A percentile compares a stretch with the other conserved stretches of the same genome.
Conservation (phyloP, 2,888 invertebrate species). For the Volucella inanis region DNA sequence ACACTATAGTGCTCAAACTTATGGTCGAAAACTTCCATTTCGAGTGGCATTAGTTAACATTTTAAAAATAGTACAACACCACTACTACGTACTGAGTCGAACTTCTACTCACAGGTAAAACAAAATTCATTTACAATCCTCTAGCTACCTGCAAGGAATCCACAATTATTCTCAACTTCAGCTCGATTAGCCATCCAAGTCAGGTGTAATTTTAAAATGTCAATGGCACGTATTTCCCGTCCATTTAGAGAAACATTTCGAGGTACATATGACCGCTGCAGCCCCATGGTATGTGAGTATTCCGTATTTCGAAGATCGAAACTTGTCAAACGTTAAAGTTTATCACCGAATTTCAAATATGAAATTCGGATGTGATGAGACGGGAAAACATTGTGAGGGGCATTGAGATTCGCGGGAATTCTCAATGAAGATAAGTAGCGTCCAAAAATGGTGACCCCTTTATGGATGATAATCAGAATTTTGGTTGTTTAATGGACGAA, state of each 20-base stretch:
- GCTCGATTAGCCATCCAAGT: conserved; percentile 47
- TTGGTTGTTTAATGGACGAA: conserved; percentile 18
- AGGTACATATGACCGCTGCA: conserved; percentile 9
- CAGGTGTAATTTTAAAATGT: conserved; percentile 54
- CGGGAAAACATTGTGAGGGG: conserved; percentile 8
- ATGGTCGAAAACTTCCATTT: neutral
- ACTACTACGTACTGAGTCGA: neutral
- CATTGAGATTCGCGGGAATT: conserved; percentile 36
- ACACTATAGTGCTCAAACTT: neutral
- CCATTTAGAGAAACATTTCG: conserved; percentile 46
- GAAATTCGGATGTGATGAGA: conserved; percentile 38
- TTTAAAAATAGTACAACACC: conserved; percentile 12
- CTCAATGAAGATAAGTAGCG: conserved; percentile 4
- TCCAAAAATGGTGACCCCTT: conserved; percentile 8
- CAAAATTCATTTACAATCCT: conserved; percentile 38
- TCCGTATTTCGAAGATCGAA: conserved; percentile 45
- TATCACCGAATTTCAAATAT: conserved; percentile 30
- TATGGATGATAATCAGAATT: conserved; percentile 8
- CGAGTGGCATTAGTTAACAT: conserved; percentile 10
- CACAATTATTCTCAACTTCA: conserved; percentile 19
- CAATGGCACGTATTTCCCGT: conserved; percentile 67
- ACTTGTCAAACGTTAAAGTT: conserved; percentile 18
- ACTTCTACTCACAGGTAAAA: neutral
- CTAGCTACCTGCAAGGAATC: conserved; percentile 39
- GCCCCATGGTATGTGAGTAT: neutral